Evolutionary conservation across 2,797 vertebrate genomes (phyloP), one percentile per base, ranked within the genome.

Genomic region (Anguilla megastoma): DNA sequence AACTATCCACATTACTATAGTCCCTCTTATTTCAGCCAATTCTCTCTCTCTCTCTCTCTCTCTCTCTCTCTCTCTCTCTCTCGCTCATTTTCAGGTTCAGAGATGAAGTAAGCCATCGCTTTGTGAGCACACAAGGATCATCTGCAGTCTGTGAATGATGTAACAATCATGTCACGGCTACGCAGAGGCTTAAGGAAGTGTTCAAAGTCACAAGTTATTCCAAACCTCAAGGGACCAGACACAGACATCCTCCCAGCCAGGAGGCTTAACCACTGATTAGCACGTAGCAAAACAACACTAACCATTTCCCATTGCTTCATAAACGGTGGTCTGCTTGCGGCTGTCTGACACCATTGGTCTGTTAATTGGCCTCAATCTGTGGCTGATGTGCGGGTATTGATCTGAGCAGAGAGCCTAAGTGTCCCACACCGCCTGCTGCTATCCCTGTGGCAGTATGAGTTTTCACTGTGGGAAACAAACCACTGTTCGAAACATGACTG

Each of bases 281-380:
- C 79, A 50, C 21, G 24, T 45, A 48, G 8, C 2, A 50, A 82
- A 48, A 50, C 79, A 82, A 82, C 24, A 50, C 79, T 10, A 50
- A 82, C 2, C 79, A 48, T 50, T 82, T 48, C 45, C 79, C 41
- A 82, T n/a, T n/a, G 79, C 79, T 50, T 82, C 79, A 82, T 82
- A 45, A 82, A 82, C 45, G 41, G 45, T 7, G 18, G 79, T 82
- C 41, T 50, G 36, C 41, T 24, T 82, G 79, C 50, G 79, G 79
- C 18, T 50, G 79, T 82, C 79, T 50, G 79, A n/a, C 5, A 50
- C 10, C 24, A 9, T 82, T 82, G 45, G 45, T 50, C 45, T 50
- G 79, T 82, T 82, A 82, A 82, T 48, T 82, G 79, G 18, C 79
- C 45, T 50, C 41, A 50, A n/a, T 82, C 41, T 82, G 45, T 50